These are phyloP conservation scores for Orcinus orca DNA, from an alignment of 2,113 vertebrate genomes.

Conservation along the genomic window DNA sequence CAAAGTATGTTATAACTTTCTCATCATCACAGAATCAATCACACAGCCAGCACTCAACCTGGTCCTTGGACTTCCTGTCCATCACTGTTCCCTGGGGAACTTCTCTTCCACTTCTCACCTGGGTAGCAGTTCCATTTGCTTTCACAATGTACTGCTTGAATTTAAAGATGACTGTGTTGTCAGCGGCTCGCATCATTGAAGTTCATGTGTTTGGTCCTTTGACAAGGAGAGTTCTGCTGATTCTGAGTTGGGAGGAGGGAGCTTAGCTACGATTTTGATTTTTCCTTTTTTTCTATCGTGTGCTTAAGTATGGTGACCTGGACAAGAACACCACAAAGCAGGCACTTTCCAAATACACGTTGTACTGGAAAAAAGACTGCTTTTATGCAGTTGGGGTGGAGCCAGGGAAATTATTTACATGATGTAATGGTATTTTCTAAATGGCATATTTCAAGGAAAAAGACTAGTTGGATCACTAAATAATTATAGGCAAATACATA, in stretches of 20 bases:
- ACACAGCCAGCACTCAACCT: not conserved
- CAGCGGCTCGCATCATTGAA: not conserved
- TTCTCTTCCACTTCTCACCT: not conserved
- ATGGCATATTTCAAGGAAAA: not conserved
- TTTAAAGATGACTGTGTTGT: not conserved
- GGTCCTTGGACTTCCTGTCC: not conserved
- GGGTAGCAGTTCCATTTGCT: not conserved
- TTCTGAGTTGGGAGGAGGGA: not conserved
- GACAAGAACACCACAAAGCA: not conserved
- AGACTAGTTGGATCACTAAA: not conserved
- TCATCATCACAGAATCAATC: not conserved
- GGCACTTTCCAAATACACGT: not conserved
- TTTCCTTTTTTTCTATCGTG: not conserved
- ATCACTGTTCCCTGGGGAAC: not conserved
- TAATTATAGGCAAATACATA: conserved; percentile 30
- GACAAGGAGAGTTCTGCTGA: not conserved
- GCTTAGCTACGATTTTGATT: not conserved
- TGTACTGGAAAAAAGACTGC: not conserved
- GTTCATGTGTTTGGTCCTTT: not conserved
- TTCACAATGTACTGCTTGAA: not conserved
- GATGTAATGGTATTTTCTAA: conserved; percentile 27
- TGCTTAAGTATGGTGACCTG: not conserved
- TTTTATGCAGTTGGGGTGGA: not conserved
- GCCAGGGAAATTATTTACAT: not conserved
- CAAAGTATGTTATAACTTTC: not conserved